phyloP scores from a whole-genome alignment of 2,113 vertebrate species.

The Podiceps cristatus region DNA sequence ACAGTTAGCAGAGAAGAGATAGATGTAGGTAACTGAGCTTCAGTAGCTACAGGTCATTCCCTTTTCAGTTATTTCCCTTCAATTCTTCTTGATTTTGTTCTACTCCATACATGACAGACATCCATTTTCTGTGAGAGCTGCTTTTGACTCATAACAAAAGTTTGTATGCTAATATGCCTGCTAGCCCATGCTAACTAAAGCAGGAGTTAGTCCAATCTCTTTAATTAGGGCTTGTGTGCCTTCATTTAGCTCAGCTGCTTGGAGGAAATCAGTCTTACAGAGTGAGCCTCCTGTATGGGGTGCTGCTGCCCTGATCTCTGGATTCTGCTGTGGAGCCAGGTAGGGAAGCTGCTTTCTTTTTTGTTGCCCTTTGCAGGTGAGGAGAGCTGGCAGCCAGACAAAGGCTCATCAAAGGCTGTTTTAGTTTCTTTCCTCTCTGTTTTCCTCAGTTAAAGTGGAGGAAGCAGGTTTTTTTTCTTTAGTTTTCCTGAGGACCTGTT shows the following conservation, averaged over 20 bases:
- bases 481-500: neutral
- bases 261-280: neutral
- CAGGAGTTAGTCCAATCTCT: neutral
- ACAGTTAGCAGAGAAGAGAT: neutral
- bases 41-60: neutral
- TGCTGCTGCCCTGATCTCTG: neutral
- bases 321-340: neutral
- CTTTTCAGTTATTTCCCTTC: neutral
- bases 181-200: neutral
- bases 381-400: neutral
- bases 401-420: neutral
- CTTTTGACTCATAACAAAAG: neutral
- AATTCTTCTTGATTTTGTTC: neutral
- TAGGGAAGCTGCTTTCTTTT: neutral
- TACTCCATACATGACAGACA: neutral
- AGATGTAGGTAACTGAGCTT: neutral
- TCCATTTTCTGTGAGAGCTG: neutral
- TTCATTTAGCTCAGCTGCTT: neutral
- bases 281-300: fast-evolving
- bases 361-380: neutral
- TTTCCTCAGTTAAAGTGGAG: neutral
- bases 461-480: neutral
- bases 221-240: neutral
- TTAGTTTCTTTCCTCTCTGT: neutral
- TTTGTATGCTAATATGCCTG: neutral